Conservation (phyloP, 2,113 vertebrate genomes). For the Rissa tridactyla region DNA sequence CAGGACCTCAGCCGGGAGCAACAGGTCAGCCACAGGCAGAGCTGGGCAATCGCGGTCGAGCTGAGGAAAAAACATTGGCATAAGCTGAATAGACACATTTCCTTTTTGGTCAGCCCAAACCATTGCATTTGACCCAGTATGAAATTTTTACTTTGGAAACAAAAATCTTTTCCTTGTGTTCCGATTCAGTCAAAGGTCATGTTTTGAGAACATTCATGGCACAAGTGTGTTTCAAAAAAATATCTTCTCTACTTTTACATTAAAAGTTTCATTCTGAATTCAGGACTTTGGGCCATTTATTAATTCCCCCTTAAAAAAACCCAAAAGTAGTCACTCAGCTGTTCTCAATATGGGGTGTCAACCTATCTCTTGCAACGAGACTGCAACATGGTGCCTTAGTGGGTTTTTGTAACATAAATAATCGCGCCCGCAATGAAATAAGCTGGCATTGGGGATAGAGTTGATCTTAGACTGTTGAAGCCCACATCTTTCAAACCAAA, state of each 20-base stretch:
- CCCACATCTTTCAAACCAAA: neutral
- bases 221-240: neutral
- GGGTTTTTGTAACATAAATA: neutral
- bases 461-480: neutral
- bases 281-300: neutral
- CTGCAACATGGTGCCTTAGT: neutral
- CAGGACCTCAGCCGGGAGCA: neutral
- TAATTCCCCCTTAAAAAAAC: neutral
- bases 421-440: neutral
- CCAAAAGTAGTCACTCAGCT: neutral
- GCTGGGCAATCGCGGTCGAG: rapidly evolving
- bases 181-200: neutral
- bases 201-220: neutral
- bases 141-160: neutral
- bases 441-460: neutral
- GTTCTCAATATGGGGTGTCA: neutral
- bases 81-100: neutral
- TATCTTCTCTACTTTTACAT: neutral
- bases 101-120: neutral
- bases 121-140: neutral
- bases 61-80: neutral
- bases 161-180: neutral
- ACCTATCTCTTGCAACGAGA: neutral
- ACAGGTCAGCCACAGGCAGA: neutral
- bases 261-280: neutral